Percentiles rank a stretch among this genome's conserved stretches.
Evolutionary conservation across 2,888 invertebrate species (phyloP).

Genomic region (Melieria omissa): DNA sequence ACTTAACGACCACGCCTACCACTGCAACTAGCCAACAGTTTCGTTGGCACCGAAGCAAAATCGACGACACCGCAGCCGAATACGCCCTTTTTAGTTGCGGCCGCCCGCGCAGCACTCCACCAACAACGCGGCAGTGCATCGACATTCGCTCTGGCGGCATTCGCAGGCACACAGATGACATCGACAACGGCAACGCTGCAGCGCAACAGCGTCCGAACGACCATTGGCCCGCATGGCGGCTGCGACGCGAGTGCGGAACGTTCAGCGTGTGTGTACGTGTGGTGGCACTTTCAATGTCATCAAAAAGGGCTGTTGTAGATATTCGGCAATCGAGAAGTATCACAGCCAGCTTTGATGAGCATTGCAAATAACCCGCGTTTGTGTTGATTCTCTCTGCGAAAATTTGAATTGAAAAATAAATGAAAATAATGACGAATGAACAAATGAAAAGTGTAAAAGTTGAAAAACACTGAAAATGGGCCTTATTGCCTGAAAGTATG

Average conservation of each 20-base stretch:
- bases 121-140: too few relatives aligned
- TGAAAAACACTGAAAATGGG: not conserved
- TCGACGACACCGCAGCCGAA: too few relatives aligned
- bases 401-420: conserved; percentile 3
- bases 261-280: conserved; percentile 23
- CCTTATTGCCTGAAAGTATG: conserved; percentile 36
- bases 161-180: too few relatives aligned
- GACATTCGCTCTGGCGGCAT: too few relatives aligned
- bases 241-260: not conserved
- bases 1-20: too few relatives aligned
- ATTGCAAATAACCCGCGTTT: conserved; percentile 57
- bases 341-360: conserved; percentile 68
- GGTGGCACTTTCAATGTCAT: conserved; percentile 61
- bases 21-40: not conserved
- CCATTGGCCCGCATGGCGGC: not conserved
- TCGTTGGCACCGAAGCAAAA: too few relatives aligned
- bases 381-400: too few relatives aligned
- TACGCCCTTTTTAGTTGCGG: too few relatives aligned
- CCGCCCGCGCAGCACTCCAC: too few relatives aligned
- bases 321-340: conserved; percentile 62
- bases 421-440: conserved; percentile 42
- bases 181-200: too few relatives aligned
- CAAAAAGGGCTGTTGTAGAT: conserved; percentile 66
- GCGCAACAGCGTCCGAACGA: too few relatives aligned
- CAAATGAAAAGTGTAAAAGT: not conserved